A percentile compares a stretch with the other conserved stretches of the same genome.
Conservation (phyloP, 1,140 invertebrate species). For the Pachyrhynchus sulphureomaculatus region DNA sequence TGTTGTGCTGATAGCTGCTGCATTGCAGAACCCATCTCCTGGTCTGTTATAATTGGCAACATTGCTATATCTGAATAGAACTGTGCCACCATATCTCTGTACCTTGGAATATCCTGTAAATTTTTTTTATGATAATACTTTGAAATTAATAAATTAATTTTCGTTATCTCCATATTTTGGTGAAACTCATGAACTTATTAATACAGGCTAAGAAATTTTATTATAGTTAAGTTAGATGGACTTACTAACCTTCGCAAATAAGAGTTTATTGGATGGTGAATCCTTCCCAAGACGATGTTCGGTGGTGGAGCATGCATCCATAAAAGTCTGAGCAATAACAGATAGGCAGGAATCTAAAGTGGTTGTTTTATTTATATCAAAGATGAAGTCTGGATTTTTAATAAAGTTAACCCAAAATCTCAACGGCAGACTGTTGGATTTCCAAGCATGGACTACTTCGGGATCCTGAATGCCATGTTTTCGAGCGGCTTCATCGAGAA, state of each 20-base stretch:
- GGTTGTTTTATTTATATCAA: constrained; percentile 91
- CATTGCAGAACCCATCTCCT: constrained; percentile 90
- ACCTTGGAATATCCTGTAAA: constrained; percentile 78
- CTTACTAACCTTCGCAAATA: constrained; percentile 78
- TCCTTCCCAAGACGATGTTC: constrained; percentile 90
- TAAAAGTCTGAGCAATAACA: constrained; percentile 94
- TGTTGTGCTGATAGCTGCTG: constrained; percentile 86
- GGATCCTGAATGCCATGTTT: constrained; percentile 81
- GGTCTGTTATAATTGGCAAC: constrained; percentile 85
- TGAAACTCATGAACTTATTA: too few species aligned
- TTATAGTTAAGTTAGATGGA: not conserved
- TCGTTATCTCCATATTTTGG: too few species aligned
- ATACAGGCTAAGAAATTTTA: too few species aligned
- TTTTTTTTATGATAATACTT: too few species aligned
- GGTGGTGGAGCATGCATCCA: constrained; percentile 89
- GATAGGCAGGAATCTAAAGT: constrained; percentile 91
- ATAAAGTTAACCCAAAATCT: constrained; percentile 97
- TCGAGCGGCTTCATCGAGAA: constrained; percentile 87
- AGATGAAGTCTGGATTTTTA: constrained; percentile 96
- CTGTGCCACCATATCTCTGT: constrained; percentile 81
- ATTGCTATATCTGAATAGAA: constrained; percentile 85
- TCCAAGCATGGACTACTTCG: constrained; percentile 94
- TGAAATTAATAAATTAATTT: too few species aligned
- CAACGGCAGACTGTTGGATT: constrained; percentile 90
- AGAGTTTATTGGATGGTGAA: constrained; percentile 90